Conservation (phyloP, 2,888 invertebrate genomes). For the Dryomyza anilis region DNA sequence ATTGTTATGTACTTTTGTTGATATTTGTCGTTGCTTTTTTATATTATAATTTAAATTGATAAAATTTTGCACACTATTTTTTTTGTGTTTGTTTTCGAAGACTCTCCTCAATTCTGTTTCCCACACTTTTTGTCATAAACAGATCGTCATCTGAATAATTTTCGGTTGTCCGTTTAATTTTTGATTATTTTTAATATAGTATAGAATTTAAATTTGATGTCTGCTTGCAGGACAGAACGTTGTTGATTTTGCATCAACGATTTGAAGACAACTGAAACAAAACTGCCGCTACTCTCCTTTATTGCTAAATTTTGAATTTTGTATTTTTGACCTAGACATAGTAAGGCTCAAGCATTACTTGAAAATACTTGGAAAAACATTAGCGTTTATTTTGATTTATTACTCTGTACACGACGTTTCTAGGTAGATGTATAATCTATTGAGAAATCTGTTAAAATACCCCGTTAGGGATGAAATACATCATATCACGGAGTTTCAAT, state of each 20-base stretch:
- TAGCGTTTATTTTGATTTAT: conserved; percentile 51
- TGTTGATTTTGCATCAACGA: conserved; percentile 14
- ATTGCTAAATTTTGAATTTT: conserved; percentile 1
- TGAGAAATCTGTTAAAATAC: no score
- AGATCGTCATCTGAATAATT: neutral
- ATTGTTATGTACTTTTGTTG: neutral
- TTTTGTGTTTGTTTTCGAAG: conserved; percentile 1
- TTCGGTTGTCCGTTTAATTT: neutral
- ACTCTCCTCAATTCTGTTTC: neutral
- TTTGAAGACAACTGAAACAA: conserved; percentile 9
- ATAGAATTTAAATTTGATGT: neutral
- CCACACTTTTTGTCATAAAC: neutral
- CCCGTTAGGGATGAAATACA: no score
- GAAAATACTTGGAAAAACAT: no score
- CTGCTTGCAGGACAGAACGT: neutral
- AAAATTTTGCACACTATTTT: neutral
- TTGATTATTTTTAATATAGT: neutral
- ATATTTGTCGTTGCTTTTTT: conserved; percentile 9
- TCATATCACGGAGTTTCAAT: no score
- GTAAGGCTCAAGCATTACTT: neutral
- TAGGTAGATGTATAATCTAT: no score
- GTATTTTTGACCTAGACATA: neutral
- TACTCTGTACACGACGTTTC: no score
- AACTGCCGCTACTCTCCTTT: conserved; percentile 5
- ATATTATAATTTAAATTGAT: conserved; percentile 20